phyloP scores from a whole-genome alignment of 2,797 vertebrate species.

The Graptemys geographica region DNA sequence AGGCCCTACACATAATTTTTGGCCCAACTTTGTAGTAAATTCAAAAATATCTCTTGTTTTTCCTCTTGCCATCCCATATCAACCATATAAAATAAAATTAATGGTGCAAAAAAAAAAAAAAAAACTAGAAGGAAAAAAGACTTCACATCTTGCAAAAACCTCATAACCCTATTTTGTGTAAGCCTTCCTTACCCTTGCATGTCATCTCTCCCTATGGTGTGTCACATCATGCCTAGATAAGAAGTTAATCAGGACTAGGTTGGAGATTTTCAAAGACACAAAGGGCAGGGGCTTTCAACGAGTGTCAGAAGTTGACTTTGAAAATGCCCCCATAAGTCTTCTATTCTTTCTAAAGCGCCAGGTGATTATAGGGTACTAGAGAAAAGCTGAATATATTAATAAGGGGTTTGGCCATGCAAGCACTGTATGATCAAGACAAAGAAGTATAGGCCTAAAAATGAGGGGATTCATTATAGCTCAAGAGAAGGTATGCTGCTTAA shows the following conservation, averaged over 20 bases:
- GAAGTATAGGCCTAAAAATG: background rate
- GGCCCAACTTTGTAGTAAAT: background rate
- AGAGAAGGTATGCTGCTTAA: background rate
- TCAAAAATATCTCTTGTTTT: background rate
- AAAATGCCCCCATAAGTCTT: background rate
- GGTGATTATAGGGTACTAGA: background rate
- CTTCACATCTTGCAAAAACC: background rate
- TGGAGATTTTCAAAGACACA: background rate
- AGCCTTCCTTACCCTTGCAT: accelerated
- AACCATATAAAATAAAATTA: background rate
- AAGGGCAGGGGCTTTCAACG: accelerated
- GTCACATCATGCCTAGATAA: background rate
- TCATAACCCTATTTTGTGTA: background rate
- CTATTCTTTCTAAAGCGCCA: background rate
- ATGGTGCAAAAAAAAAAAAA: background rate
- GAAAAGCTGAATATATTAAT: background rate
- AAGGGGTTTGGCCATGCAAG: background rate
- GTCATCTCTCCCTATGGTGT: background rate
- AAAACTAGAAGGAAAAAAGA: slow-evolving; percentile 13
- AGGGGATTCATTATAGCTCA: no score
- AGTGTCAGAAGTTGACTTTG: background rate
- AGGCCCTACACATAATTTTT: background rate
- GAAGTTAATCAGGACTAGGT: accelerated
- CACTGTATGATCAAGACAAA: background rate
- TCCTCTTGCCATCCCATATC: background rate